These are phyloP conservation scores for Sarcophaga variegata DNA, from an alignment of 2,888 invertebrate species.

Conservation along the genomic window DNA sequence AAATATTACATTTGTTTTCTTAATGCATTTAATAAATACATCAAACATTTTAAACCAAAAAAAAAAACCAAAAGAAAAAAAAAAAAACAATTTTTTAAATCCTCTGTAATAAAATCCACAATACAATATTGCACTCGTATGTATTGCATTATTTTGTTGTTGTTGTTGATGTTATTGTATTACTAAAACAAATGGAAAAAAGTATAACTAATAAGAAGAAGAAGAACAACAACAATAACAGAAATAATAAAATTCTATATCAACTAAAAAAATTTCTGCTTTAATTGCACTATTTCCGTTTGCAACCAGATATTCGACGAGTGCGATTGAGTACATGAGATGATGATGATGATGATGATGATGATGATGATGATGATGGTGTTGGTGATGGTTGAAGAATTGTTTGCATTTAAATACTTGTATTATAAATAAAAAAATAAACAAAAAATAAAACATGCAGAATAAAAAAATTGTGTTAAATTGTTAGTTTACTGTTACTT, in stretches of 20 bases:
- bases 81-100: not conserved
- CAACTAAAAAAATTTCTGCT: slow-evolving; percentile 74
- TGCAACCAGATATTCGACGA: slow-evolving; percentile 76
- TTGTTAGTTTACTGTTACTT: slow-evolving; percentile 22
- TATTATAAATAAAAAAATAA: not conserved
- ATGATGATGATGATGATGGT: no score
- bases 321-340: slow-evolving; percentile 46
- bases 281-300: slow-evolving; percentile 79
- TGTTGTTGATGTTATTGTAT: not conserved
- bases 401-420: slow-evolving; percentile 22
- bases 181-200: not conserved
- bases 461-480: slow-evolving; percentile 35
- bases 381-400: slow-evolving; percentile 9
- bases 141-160: not conserved
- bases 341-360: not conserved
- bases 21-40: no score
- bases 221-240: not conserved
- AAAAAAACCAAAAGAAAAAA: not conserved
- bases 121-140: not conserved
- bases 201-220: not conserved
- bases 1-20: no score
- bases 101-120: not conserved
- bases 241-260: slow-evolving; percentile 42
- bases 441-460: no score
- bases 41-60: not conserved